These are phyloP conservation scores for Fragum whitleyi DNA, from an alignment of 2,888 invertebrate species.

Conservation along the genomic window DNA sequence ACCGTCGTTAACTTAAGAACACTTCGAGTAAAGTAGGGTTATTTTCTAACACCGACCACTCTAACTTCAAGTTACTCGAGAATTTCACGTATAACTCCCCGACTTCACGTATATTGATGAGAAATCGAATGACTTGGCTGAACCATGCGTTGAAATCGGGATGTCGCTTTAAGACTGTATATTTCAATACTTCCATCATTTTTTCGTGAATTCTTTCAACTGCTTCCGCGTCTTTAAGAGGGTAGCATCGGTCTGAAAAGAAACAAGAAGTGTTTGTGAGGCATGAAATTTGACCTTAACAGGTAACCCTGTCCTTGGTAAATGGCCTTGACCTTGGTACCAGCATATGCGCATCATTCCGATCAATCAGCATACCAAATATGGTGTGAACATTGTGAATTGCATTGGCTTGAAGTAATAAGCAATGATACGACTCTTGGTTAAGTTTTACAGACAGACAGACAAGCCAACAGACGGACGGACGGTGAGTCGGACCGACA, in stretches of 20 bases:
- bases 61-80: conserved; percentile 46
- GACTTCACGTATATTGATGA: conserved; percentile 52
- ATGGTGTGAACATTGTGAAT: no score
- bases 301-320: no score
- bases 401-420: no score
- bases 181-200: conserved; percentile 45
- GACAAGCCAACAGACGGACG: no score
- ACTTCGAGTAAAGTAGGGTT: conserved; percentile 55
- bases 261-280: background rate
- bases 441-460: no score
- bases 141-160: conserved; percentile 57
- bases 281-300: no score
- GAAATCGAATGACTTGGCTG: conserved; percentile 47
- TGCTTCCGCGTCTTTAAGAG: conserved; percentile 28
- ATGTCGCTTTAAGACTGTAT: conserved; percentile 31
- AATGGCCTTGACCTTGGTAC: no score
- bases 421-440: no score
- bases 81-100: conserved; percentile 44
- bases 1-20: conserved; percentile 55
- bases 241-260: conserved; percentile 54
- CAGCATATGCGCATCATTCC: no score
- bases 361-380: no score
- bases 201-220: conserved; percentile 47
- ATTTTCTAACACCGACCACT: conserved; percentile 53
- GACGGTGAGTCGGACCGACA: no score